Evolutionary conservation across 2,888 invertebrate genomes (phyloP), one percentile per base, ranked within the genome.

Genomic region (Caenorhabditis sp.): DNA sequence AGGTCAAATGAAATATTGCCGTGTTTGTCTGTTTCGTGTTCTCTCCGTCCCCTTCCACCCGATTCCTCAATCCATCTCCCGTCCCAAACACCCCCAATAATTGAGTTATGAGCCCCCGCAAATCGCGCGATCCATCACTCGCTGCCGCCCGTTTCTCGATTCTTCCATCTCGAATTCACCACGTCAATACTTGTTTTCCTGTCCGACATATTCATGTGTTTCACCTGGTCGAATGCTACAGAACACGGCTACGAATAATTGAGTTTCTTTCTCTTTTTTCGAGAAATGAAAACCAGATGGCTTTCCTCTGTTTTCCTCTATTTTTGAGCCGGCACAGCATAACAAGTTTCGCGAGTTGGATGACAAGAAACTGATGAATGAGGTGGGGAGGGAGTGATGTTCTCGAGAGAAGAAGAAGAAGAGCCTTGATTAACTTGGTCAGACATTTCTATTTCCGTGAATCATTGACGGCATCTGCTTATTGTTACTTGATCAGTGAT

Each of bases 1-100:
- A 60, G 60, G 44, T 61, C 58, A 44, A 61, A 64, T 79, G 70
- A 79, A 67, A 79, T 65, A 79, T 71, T 60, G 50, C 26, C 40
- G 22, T 79, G 70, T 79, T 79, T 15, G n/a, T 24, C 55, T 44
- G 32, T 40, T 22, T 56, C 22, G 15, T 44, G 40, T 56, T 18
- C 37, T 51, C 51, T 35, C 28, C 18, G 24, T 26, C 9, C 50
- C 26, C 11, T 47, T 44, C 15, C n/a, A 28, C 5, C 32, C 35
- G n/a, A n/a, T n/a, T n/a, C n/a, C n/a, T n/a, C n/a, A n/a, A n/a
- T n/a, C n/a, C n/a, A n/a, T n/a, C n/a, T n/a, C n/a, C n/a, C n/a
- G n/a, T n/a, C 15, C 11, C 15, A 5, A 26, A n/a, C 28, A 56
- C 8, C 18, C 8, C 13, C 11, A 44, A 56, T 55, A 67, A 40